Conservation (phyloP, 2,113 vertebrate species). For the Ameiurus melas region DNA sequence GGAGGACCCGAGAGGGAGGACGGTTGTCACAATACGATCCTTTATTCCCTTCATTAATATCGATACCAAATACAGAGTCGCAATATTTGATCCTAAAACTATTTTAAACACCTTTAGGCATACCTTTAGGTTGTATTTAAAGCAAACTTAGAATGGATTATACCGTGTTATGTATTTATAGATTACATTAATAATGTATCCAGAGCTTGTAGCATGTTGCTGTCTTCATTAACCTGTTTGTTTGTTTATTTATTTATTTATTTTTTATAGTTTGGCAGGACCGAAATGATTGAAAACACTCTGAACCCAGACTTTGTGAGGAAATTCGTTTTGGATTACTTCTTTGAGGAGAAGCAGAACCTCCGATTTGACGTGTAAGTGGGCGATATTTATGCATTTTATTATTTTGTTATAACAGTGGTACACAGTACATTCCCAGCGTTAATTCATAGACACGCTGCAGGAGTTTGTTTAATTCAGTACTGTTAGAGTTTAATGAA, state of each 20-base stretch:
- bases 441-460: neutral
- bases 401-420: neutral
- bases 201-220: neutral
- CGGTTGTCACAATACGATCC: neutral
- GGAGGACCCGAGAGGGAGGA: no score
- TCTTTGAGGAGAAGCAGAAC: constrained; percentile 97
- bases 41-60: neutral
- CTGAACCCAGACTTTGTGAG: constrained; percentile 94
- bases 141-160: neutral
- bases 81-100: neutral
- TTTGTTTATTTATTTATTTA: constrained; percentile 1
- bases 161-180: neutral
- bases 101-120: neutral
- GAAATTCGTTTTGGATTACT: constrained; percentile 96
- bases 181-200: neutral
- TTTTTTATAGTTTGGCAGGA: constrained; percentile 84
- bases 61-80: neutral
- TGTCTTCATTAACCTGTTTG: neutral
- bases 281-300: constrained; percentile 95
- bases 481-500: neutral
- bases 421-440: neutral
- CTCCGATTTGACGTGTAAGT: constrained; percentile 96
- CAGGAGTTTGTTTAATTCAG: neutral
- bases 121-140: neutral
- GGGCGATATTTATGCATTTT: neutral